Conservation (phyloP, 35 echinoderm and acorn worm species). For the Eucidaris tribuloides region DNA sequence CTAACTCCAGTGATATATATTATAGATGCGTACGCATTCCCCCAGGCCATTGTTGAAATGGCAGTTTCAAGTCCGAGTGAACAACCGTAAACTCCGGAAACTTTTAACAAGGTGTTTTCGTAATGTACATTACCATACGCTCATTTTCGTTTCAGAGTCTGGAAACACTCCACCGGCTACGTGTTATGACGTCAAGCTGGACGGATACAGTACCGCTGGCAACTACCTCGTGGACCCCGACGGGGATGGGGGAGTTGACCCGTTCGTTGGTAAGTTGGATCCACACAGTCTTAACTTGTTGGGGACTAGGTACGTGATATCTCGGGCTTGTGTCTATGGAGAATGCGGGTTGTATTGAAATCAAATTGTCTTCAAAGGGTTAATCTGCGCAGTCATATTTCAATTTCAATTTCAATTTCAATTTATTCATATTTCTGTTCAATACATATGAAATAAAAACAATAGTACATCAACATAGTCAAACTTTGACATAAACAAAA, state of each 20-base stretch:
- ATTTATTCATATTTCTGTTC: too few species aligned
- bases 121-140: not conserved
- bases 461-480: too few species aligned
- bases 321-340: too few species aligned
- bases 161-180: not conserved
- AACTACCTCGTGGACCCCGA: conserved; percentile 58
- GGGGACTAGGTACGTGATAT: not conserved
- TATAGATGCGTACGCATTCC: not conserved
- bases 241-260: conserved; percentile 28
- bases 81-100: not conserved
- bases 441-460: not conserved
- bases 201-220: conserved; percentile 38
- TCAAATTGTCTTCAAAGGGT: not conserved
- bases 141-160: not conserved
- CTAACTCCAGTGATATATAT: not conserved
- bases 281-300: not conserved
- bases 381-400: not conserved
- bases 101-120: not conserved
- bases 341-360: too few species aligned
- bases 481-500: too few species aligned
- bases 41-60: not conserved
- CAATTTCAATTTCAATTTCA: not conserved
- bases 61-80: not conserved
- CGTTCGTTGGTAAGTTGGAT: conserved; percentile 51
- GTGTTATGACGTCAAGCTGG: conserved; percentile 60